Percentiles rank a stretch among this genome's conserved stretches.
Evolutionary conservation across 1,140 invertebrate species (phyloP).

Genomic region (Zeugodacus cucurbitae): DNA sequence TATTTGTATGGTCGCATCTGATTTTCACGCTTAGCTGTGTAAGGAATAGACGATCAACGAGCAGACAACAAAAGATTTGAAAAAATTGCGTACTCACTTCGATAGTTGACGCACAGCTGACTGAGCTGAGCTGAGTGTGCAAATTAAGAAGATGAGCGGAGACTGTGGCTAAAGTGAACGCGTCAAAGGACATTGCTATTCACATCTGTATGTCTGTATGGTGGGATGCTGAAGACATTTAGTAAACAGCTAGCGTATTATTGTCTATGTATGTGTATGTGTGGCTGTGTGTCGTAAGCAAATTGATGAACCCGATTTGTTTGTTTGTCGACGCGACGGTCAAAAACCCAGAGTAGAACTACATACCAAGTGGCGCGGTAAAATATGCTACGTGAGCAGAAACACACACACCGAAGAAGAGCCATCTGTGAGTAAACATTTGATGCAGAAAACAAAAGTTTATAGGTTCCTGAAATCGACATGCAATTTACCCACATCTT

Average conservation of each 20-base stretch:
- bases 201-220: background rate
- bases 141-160: background rate
- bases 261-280: background rate
- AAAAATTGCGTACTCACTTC: background rate
- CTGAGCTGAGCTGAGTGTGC: background rate
- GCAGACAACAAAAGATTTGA: slow-evolving; percentile 26
- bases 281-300: background rate
- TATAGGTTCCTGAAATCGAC: background rate
- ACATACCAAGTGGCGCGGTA: too few relatives aligned
- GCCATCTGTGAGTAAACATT: too few relatives aligned
- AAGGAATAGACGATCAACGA: background rate
- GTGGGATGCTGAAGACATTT: background rate
- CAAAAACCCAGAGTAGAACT: background rate
- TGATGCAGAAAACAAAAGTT: background rate
- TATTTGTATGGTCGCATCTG: background rate
- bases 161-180: background rate
- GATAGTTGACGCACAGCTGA: background rate
- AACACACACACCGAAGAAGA: background rate
- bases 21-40: background rate
- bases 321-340: background rate
- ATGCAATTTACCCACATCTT: background rate
- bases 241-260: too few relatives aligned
- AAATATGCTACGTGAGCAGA: background rate
- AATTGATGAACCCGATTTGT: background rate
- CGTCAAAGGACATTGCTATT: background rate